These are phyloP conservation scores for Idaea dimidiata DNA, from an alignment of 2,888 invertebrate genomes.

Conservation along the genomic window DNA sequence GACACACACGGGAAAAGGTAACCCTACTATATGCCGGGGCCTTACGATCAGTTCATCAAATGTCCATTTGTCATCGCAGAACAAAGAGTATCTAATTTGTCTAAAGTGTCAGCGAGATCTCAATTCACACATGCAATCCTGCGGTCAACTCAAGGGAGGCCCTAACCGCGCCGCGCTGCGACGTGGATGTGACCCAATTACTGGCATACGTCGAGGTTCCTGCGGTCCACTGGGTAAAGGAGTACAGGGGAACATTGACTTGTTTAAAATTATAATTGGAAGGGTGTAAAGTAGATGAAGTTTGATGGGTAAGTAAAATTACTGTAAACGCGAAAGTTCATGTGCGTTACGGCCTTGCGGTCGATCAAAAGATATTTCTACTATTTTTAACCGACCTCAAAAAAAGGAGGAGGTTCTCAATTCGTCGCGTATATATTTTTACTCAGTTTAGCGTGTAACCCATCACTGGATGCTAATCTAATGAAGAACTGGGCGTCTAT, in stretches of 20 bases:
- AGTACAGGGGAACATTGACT: not conserved
- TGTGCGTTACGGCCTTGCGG: no score
- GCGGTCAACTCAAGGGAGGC: constrained; percentile 9
- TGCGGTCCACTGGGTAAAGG: not conserved
- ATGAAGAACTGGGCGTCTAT: no score
- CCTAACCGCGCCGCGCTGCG: not conserved
- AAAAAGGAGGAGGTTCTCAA: no score
- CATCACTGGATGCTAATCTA: no score
- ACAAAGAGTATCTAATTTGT: not conserved
- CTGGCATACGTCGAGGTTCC: not conserved
- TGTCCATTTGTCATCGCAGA: constrained; percentile 6
- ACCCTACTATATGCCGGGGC: no score
- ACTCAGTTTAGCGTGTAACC: no score
- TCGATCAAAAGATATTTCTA: no score
- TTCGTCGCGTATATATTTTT: no score
- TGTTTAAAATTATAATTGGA: not conserved
- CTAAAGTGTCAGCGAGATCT: not conserved
- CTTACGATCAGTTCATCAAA: no score
- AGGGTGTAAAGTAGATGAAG: not conserved
- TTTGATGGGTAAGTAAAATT: not conserved
- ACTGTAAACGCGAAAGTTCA: not conserved
- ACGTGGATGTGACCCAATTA: not conserved
- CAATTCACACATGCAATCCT: constrained; percentile 10
- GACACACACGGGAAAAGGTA: no score
- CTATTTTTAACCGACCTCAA: no score